Base-by-base conservation (phyloP, 2,888 invertebrate genomes). In the Calliphora vomitoria region DNA sequence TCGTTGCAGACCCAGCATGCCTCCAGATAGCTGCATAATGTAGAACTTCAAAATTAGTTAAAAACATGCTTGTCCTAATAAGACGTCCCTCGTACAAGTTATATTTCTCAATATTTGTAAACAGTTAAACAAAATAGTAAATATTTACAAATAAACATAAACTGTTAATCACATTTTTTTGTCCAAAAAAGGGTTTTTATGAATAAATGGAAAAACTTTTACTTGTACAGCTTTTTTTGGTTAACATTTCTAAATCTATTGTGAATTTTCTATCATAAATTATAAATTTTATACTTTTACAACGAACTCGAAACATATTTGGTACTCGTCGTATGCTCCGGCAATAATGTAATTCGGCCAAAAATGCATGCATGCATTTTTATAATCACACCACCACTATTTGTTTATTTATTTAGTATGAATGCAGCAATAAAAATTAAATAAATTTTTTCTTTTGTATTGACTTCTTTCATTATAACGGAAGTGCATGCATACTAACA, bases 401-500 rank as follows among this genome's bases (percentile, higher is more conserved):
- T 35, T 35, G 6, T 35, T 6, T 53, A n/a, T 11, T 4, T 64
- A 35, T 10, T 38, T 2, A 44, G 74, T 58, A 66, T 74, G 53
- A 75, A 82, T 82, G 68, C 68, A 75, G 41, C 44, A 66, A 44
- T 66, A 66, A 44, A 44, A 66, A 66, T 20, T 41, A 20, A 66
- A 66, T 44, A 11, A 64, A 10, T 15, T 8, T 44, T 38, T 66
- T 18, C 4, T 10, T 53, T 53, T 60, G 8, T 35, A 71, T 35
- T 31, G 13, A 15, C 68, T 82, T 75, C 68, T 82, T 75, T 75
- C 82, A 74, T 75, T 76, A 76, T 74, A 76, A 62, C 82, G 75
- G 75, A 75, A 76, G 60, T 75, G 47, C 72, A 62, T 66, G n/a
- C 18, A 47, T 69, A 47, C 31, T 25, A 18, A 20, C 11, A 66